Evolutionary conservation across 2,888 invertebrate species (phyloP).

Genomic region (Empis livida): DNA sequence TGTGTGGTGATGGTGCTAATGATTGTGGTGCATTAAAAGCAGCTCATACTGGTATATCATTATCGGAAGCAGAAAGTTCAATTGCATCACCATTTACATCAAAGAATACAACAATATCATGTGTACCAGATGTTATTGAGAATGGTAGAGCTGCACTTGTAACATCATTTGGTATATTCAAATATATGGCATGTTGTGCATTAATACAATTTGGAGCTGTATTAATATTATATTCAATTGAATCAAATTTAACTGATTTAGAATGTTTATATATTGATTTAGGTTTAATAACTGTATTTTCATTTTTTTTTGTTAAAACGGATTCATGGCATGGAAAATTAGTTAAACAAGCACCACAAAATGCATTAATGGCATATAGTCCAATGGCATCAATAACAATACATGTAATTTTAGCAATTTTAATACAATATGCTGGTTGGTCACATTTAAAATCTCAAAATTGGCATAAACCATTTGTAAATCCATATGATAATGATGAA

Average conservation of each 20-base stretch:
- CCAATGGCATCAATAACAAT: conserved; percentile 58
- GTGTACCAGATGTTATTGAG: conserved; percentile 60
- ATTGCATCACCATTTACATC: conserved; percentile 87
- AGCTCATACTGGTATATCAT: conserved; percentile 75
- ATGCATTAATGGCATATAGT: conserved; percentile 58
- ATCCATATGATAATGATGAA: conserved; percentile 30
- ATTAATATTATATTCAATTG: conserved; percentile 70
- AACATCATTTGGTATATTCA: conserved; percentile 88
- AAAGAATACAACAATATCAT: conserved; percentile 63
- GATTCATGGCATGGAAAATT: conserved; percentile 55
- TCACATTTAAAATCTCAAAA: conserved; percentile 18
- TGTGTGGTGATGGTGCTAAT: conserved; percentile 90
- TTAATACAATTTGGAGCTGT: conserved; percentile 80
- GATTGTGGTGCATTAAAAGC: conserved; percentile 84
- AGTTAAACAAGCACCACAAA: conserved; percentile 62
- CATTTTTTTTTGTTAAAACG: conserved; percentile 76
- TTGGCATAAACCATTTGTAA: conserved; percentile 23
- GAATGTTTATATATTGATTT: conserved; percentile 81
- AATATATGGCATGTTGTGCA: conserved; percentile 91
- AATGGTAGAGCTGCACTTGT: conserved; percentile 82
- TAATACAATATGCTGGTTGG: conserved; percentile 48
- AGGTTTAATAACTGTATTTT: conserved; percentile 69
- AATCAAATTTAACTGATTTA: conserved; percentile 69
- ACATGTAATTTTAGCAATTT: conserved; percentile 49
- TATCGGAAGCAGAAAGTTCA: conserved; percentile 80